Conservation (phyloP, 2,113 vertebrate species). For the Hyaena hyaena region DNA sequence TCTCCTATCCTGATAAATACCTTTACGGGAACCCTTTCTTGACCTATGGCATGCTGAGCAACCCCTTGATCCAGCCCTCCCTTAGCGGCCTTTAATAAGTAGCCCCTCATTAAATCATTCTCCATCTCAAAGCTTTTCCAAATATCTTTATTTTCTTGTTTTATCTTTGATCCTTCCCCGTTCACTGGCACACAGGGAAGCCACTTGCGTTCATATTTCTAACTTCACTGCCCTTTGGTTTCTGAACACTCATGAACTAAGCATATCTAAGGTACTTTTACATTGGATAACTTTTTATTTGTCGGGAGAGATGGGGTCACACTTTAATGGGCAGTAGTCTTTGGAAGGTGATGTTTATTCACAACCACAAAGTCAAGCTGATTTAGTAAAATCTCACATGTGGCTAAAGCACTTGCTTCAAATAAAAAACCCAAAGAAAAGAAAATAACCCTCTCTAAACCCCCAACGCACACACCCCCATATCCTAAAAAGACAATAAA, state of each 20-base stretch:
- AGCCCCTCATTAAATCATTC: background rate
- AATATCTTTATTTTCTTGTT: constrained; percentile 23
- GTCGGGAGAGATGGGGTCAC: background rate
- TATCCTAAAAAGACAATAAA: background rate
- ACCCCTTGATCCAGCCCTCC: background rate
- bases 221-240: background rate
- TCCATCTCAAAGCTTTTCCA: background rate
- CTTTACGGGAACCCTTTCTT: background rate
- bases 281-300: background rate
- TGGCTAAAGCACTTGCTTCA: background rate
- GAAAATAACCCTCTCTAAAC: background rate
- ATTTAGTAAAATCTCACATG: background rate
- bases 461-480: rapidly evolving
- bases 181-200: background rate
- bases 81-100: background rate
- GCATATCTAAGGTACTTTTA: background rate
- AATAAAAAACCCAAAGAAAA: background rate
- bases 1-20: background rate
- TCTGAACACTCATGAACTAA: background rate
- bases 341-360: background rate
- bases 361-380: background rate
- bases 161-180: background rate
- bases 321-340: background rate
- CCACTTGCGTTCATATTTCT: background rate
- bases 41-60: background rate